phyloP scores from a whole-genome alignment of 2,113 vertebrate species.

The Hepsetus odoe region DNA sequence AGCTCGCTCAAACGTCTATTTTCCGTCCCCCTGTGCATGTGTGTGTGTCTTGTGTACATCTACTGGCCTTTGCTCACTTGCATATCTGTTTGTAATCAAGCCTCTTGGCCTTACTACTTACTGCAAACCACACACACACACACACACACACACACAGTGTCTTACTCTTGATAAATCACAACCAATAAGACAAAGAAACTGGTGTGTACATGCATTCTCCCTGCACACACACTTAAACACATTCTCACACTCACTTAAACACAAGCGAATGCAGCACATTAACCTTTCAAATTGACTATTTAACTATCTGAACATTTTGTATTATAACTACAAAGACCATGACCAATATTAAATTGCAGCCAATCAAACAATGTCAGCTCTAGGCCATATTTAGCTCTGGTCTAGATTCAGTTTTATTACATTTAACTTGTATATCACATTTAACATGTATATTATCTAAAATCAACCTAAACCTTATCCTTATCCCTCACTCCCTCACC shows the following conservation, averaged over 20 bases:
- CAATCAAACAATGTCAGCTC: not conserved
- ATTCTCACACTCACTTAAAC: not conserved
- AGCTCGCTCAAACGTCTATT: not conserved
- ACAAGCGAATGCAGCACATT: not conserved
- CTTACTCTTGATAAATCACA: constrained; percentile 5
- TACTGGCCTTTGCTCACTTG: constrained; percentile 40
- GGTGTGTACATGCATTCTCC: not conserved
- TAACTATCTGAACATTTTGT: not conserved
- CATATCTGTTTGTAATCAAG: constrained; percentile 55
- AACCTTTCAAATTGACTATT: not conserved
- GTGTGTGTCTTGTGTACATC: constrained; percentile 22
- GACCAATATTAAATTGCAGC: constrained; percentile 2
- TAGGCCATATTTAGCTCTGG: not conserved
- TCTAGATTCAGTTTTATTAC: not conserved
- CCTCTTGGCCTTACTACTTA: constrained; percentile 34
- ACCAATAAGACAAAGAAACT: constrained; percentile 19
- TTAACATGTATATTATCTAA: not conserved
- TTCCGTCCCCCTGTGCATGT: constrained; percentile 3
- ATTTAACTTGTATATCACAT: constrained; percentile 4
- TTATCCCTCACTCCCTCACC: not conserved
- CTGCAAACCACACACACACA: constrained; percentile 22
- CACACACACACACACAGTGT: not conserved
- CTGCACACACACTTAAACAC: not conserved
- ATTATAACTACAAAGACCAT: not conserved
- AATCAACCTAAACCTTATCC: constrained; percentile 3